Evolutionary conservation across 2,888 invertebrate genomes (phyloP).

Genomic region (Petrolisthes manimaculis): DNA sequence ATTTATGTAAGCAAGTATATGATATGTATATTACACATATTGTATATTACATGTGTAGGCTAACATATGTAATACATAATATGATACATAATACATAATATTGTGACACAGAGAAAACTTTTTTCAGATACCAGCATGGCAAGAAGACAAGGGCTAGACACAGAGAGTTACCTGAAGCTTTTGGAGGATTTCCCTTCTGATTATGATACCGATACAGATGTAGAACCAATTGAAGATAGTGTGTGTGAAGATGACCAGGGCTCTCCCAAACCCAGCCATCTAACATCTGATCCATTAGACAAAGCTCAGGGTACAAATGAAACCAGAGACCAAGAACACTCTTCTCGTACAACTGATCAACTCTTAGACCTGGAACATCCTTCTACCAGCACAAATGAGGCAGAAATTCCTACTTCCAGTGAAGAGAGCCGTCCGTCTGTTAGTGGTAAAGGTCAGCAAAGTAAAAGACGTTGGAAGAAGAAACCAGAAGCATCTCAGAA

Average conservation of each 20-base stretch:
- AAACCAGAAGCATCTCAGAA: constrained; percentile 38
- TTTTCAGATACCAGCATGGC: constrained; percentile 29
- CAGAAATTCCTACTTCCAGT: constrained; percentile 19
- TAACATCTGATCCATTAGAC: constrained; percentile 34
- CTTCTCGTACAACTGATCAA: no score
- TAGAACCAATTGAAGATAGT: constrained; percentile 19
- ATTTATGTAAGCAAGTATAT: no score
- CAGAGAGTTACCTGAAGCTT: constrained; percentile 29
- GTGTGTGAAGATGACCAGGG: constrained; percentile 31
- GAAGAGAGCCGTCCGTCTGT: constrained; percentile 12
- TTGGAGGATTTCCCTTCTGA: constrained; percentile 31
- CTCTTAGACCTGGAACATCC: no score
- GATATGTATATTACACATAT: no score
- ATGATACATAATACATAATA: no score
- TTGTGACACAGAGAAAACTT: no score
- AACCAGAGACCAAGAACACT: no score
- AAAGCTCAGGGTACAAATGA: constrained; percentile 13
- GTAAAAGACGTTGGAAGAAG: constrained; percentile 38
- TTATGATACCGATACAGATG: constrained; percentile 41
- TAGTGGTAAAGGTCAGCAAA: constrained; percentile 23
- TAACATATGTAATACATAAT: no score
- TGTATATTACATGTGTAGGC: no score
- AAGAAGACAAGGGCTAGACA: constrained; percentile 13
- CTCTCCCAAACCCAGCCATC: background rate
- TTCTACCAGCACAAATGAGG: background rate